Evolutionary conservation across 2,113 vertebrate species (phyloP), one percentile per base, ranked within the genome.

Genomic region (Laterallus jamaicensis): DNA sequence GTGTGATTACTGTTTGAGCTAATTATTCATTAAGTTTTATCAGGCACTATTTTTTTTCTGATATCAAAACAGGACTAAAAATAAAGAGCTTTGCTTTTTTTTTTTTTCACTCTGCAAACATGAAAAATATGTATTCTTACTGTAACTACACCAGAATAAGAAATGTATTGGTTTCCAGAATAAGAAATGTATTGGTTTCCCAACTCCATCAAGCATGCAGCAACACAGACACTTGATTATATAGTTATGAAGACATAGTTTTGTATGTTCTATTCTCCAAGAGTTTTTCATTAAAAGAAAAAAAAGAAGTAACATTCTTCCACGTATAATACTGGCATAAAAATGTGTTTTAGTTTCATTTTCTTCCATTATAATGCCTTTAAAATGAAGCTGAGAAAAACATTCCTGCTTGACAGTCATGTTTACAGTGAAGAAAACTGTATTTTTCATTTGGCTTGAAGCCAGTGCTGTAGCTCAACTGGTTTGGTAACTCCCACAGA

Each of bases 401-500:
- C 94, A 97, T 93, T 94, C 90, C 78, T 82, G 88, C 95, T 69
- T 96, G 92, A 94, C 91, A 96, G 93, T 96, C 96, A 91, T 95
- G 93, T 96, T 95, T 95, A 96, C 91, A 95, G 92, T 95, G 93
- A 93, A 95, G 95, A 94, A 92, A 96, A 96, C 88, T 90, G 93
- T 95, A 94, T 96, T 97, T 97, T 97, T 96, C 93, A 90, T 93
- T 86, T 96, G 92, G 94, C 86, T 88, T 82, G 26, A 37, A 9
- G 86, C 96, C 95, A 97, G 68, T 0, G 1, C 83, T 96, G 81
- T 88, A 95, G 92, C 91, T 97, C 82, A 96, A 97, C 94, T 95
- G 91, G 96, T 96, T 97, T 92, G 92, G 92, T 95, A 93, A 95
- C 95, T 97, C 94, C 79, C 89, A 97, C 91, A 95, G 95, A 96